Percentiles rank a stretch among this genome's conserved stretches.
Conservation (phyloP, 1,140 invertebrate genomes). For the Portunus trituberculatus region DNA sequence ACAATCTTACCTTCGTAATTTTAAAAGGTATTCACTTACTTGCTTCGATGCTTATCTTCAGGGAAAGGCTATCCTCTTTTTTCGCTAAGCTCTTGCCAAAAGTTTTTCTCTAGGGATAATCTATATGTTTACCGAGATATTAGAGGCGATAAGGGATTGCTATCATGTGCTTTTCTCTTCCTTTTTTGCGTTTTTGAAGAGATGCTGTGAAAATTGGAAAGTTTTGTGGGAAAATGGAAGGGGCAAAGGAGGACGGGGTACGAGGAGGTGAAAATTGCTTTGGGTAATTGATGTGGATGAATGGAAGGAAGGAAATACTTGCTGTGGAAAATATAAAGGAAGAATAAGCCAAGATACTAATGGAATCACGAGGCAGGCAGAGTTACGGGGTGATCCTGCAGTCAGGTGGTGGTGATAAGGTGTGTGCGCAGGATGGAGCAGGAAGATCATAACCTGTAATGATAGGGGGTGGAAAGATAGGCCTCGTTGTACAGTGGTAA, state of each 20-base stretch:
- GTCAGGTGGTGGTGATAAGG: too few species aligned
- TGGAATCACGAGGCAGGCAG: not conserved
- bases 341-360: not conserved
- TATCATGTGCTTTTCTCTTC: not conserved
- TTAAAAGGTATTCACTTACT: not conserved
- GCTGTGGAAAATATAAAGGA: not conserved
- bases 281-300: not conserved
- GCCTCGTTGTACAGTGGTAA: not conserved
- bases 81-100: not conserved
- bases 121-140: not conserved
- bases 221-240: not conserved
- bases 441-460: not conserved
- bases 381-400: too few species aligned
- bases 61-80: not conserved
- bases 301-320: not conserved
- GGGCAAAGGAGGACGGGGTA: not conserved
- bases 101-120: not conserved
- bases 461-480: not conserved
- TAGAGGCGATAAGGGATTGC: not conserved
- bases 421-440: too few species aligned
- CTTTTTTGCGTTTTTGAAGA: not conserved
- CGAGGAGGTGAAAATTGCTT: not conserved
- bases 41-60: not conserved
- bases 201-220: not conserved
- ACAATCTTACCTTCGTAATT: not conserved